Percentiles rank a stretch among this genome's conserved stretches.
Evolutionary conservation across 1,140 invertebrate genomes (phyloP).

Genomic region (Samia ricini): DNA sequence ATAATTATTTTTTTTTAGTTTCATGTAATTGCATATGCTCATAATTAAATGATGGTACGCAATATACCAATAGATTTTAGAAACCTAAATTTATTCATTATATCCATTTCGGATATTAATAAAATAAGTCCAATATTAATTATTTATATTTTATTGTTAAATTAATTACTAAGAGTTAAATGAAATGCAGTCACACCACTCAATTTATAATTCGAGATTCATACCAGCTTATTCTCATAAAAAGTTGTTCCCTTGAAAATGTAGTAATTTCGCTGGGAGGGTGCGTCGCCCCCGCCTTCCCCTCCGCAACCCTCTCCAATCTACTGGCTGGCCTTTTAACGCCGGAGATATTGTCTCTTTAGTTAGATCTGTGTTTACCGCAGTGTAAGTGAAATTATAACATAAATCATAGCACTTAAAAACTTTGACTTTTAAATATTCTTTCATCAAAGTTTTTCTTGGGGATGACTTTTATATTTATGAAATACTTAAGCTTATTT

Average conservation of each 20-base stretch:
- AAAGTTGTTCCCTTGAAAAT: slow-evolving; percentile 76
- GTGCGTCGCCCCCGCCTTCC: slow-evolving; percentile 38
- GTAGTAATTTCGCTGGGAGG: slow-evolving; percentile 74
- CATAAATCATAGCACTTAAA: slow-evolving; percentile 24
- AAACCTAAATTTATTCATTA: no score
- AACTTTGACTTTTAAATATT: not conserved
- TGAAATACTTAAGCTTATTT: no score
- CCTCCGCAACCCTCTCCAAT: slow-evolving; percentile 23
- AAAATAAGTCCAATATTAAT: no score
- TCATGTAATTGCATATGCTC: slow-evolving; percentile 11
- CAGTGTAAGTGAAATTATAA: slow-evolving; percentile 49
- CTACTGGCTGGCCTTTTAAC: slow-evolving; percentile 71
- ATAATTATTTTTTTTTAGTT: no score
- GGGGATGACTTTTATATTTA: no score
- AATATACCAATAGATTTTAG: not conserved
- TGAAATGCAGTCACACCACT: slow-evolving; percentile 46
- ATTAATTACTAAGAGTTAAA: not conserved
- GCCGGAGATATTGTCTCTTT: slow-evolving; percentile 74
- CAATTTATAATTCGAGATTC: slow-evolving; percentile 75
- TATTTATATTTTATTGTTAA: not conserved
- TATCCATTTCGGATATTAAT: no score
- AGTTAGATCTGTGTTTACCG: slow-evolving; percentile 73
- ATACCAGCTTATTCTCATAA: slow-evolving; percentile 76
- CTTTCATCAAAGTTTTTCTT: no score
- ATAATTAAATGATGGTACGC: slow-evolving; percentile 19